These are phyloP conservation scores for Erannis defoliaria DNA, from an alignment of 2,888 invertebrate species.

Conservation along the genomic window DNA sequence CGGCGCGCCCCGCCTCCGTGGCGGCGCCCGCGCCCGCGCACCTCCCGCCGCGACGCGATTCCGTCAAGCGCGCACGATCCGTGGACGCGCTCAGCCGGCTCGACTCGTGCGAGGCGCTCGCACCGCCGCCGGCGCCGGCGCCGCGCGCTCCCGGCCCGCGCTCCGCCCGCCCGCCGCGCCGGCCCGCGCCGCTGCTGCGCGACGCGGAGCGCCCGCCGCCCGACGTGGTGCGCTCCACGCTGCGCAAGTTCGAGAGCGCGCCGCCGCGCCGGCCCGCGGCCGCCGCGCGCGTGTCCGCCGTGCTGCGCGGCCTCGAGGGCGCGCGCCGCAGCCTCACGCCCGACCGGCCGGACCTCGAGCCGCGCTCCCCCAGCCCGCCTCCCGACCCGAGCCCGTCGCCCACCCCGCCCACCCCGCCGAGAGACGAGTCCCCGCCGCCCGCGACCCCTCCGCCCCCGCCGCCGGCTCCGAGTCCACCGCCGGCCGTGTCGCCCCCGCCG, in stretches of 20 bases:
- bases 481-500: constrained; percentile 51
- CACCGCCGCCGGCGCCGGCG: constrained; percentile 54
- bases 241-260: constrained; percentile 93
- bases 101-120: constrained; percentile 88
- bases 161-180: constrained; percentile 80
- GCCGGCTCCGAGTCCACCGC: constrained; percentile 71
- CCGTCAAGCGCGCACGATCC: constrained; percentile 94
- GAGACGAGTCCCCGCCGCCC: constrained; percentile 44
- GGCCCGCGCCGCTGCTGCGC: constrained; percentile 81
- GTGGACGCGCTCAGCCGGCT: constrained; percentile 93
- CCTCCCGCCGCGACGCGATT: constrained; percentile 81
- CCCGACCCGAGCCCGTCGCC: constrained; percentile 50
- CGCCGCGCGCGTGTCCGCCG: constrained; percentile 79
- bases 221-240: constrained; percentile 95
- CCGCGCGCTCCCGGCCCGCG: constrained; percentile 71
- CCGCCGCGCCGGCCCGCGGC: constrained; percentile 85
- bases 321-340: constrained; percentile 68
- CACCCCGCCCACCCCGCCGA: constrained; percentile 49
- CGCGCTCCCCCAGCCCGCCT: constrained; percentile 84
- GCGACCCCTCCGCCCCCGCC: constrained; percentile 60
- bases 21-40: constrained; percentile 56
- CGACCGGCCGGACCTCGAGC: constrained; percentile 52
- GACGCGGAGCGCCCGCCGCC: constrained; percentile 91
- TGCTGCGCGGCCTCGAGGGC: constrained; percentile 69
- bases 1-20: constrained; percentile 63